phyloP scores from a whole-genome alignment of 1,140 invertebrate species.

The Theocolax elegans region DNA sequence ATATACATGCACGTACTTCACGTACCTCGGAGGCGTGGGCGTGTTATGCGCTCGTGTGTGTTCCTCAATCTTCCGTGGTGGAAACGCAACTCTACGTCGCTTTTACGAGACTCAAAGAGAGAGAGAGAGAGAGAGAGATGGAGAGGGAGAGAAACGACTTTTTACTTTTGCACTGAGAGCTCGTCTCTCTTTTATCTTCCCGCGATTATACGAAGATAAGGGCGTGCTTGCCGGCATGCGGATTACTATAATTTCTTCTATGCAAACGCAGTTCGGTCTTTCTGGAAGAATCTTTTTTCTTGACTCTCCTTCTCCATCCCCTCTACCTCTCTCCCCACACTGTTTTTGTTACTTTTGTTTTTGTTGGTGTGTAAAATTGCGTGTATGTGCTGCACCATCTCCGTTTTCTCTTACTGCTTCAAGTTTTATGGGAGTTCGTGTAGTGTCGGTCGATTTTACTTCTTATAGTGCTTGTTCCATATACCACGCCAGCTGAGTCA shows the following conservation, averaged over 20 bases:
- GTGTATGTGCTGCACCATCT: too few species aligned
- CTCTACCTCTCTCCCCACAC: too few species aligned
- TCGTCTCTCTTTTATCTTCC: slow-evolving; percentile 16
- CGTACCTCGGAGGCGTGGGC: slow-evolving; percentile 25
- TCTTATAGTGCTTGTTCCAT: too few species aligned
- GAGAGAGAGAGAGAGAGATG: background rate
- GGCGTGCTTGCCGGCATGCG: background rate
- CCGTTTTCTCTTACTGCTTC: background rate
- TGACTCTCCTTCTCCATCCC: too few species aligned
- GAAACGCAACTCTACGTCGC: background rate
- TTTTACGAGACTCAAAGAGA: background rate
- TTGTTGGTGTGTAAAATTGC: background rate
- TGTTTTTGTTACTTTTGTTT: background rate
- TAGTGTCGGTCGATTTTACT: too few species aligned
- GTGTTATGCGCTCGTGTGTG: slow-evolving; percentile 14
- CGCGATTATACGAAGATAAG: slow-evolving; percentile 18
- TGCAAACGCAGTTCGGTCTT: background rate
- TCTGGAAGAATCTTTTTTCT: background rate
- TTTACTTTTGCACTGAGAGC: background rate
- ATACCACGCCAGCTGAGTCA: too few species aligned
- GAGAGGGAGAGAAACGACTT: background rate
- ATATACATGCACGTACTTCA: background rate
- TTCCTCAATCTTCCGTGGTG: background rate
- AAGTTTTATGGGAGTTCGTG: too few species aligned
- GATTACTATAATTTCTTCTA: slow-evolving; percentile 16